Evolutionary conservation across 2,113 vertebrate species (phyloP).

Genomic region (Ranitomeya imitator): DNA sequence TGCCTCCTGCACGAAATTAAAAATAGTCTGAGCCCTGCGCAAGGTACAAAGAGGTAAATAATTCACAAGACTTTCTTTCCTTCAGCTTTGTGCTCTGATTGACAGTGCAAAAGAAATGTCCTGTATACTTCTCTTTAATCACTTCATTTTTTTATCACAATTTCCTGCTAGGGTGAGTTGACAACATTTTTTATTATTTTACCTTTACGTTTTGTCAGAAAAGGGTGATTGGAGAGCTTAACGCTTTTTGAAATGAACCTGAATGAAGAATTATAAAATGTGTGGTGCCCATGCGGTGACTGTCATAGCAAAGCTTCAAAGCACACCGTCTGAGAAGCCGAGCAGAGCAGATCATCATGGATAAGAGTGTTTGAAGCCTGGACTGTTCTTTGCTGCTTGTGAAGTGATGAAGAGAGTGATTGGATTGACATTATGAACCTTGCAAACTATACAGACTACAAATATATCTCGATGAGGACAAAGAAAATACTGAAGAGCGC

Average conservation of each 20-base stretch:
- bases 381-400: slow-evolving; percentile 6
- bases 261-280: neutral
- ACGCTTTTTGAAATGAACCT: slow-evolving; percentile 3
- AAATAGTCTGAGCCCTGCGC: neutral
- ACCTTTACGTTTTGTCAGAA: slow-evolving; percentile 19
- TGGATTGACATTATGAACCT: slow-evolving; percentile 6
- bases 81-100: neutral
- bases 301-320: slow-evolving; percentile 29
- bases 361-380: slow-evolving; percentile 31
- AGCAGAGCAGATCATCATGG: neutral
- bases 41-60: neutral
- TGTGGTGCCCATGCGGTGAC: neutral
- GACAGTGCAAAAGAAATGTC: slow-evolving; percentile 37
- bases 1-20: slow-evolving; percentile 3
- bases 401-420: neutral
- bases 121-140: slow-evolving; percentile 11
- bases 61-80: slow-evolving; percentile 12
- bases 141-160: slow-evolving; percentile 29
- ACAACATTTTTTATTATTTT: slow-evolving; percentile 3
- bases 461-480: no score
- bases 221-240: slow-evolving; percentile 5
- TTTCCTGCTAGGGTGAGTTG: neutral
- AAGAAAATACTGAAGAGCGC: no score
- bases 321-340: neutral
- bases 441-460: neutral